Percentiles rank a stretch among this genome's conserved stretches.
Evolutionary conservation across 2,888 invertebrate genomes (phyloP).

Genomic region (Ophion ventricosus): DNA sequence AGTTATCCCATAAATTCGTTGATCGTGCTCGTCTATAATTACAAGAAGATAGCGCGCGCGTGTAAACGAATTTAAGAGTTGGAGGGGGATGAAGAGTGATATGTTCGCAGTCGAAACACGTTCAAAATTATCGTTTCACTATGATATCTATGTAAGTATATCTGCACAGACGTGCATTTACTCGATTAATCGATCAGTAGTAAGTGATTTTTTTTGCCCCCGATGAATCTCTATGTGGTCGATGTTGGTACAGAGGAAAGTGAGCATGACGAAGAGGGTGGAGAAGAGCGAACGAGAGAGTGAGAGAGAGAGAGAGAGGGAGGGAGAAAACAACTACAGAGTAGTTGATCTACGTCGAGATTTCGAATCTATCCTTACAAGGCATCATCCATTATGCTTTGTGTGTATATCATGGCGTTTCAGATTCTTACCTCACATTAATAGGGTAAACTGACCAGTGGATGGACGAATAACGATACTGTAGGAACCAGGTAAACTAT

Average conservation of each 20-base stretch:
- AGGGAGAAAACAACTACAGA: neutral
- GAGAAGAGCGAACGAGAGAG: too few species aligned
- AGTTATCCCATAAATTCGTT: constrained; percentile 41
- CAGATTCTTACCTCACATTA: too few species aligned
- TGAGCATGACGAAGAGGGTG: neutral
- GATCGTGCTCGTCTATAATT: constrained; percentile 38
- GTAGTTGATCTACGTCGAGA: neutral
- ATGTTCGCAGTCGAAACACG: constrained; percentile 30
- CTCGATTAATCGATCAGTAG: constrained; percentile 57
- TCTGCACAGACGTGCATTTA: constrained; percentile 16
- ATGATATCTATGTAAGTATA: constrained; percentile 10
- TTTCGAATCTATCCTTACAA: neutral
- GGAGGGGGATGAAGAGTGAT: constrained; percentile 36
- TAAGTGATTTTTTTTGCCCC: constrained; percentile 54
- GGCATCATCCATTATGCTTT: too few species aligned
- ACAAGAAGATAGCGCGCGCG: neutral
- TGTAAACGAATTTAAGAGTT: constrained; percentile 55
- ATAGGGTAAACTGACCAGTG: too few species aligned
- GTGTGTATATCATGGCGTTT: too few species aligned
- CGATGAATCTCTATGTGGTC: constrained; percentile 2
- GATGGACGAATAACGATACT: too few species aligned
- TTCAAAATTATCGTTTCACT: constrained; percentile 25
- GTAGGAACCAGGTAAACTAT: too few species aligned
- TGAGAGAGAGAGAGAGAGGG: too few species aligned
- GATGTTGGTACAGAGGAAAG: neutral